Evolutionary conservation across 2,113 vertebrate species (phyloP).

Genomic region (Microcebus tavaratra): DNA sequence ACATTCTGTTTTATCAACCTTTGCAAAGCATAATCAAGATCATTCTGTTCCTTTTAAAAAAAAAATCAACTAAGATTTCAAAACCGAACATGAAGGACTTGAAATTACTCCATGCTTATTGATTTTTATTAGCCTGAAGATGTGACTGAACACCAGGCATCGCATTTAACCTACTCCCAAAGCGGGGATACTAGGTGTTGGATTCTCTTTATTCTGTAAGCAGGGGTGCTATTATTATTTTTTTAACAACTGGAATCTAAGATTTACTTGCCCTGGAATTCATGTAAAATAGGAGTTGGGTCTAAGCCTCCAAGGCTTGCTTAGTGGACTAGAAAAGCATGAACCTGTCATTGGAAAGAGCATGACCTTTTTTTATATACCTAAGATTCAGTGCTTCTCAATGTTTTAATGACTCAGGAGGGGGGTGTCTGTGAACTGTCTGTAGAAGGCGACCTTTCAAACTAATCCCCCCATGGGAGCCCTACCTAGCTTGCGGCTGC

Average conservation of each 20-base stretch:
- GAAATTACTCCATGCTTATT: conserved; percentile 12
- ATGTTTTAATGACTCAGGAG: conserved; percentile 17
- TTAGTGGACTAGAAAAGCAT: conserved; percentile 22
- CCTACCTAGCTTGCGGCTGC: not conserved
- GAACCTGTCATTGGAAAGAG: not conserved
- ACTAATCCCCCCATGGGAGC: conserved; percentile 37
- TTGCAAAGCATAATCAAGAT: conserved; percentile 6
- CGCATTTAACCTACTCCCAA: not conserved
- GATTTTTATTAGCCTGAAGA: conserved; percentile 32
- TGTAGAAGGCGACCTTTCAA: conserved; percentile 59
- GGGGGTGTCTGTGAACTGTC: not conserved
- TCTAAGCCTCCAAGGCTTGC: not conserved
- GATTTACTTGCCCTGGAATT: conserved; percentile 27
- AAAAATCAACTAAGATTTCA: conserved; percentile 25
- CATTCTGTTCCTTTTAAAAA: not conserved
- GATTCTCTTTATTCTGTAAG: not conserved
- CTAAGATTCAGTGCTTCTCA: not conserved
- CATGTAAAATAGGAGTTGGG: not conserved
- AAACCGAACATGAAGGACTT: not conserved
- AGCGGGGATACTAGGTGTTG: not conserved
- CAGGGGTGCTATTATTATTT: not conserved
- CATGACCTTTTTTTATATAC: conserved; percentile 40
- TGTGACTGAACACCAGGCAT: not conserved
- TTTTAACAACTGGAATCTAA: not conserved
- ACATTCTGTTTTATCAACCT: not conserved